These are phyloP conservation scores for Rhipidura dahli DNA, from an alignment of 2,113 vertebrate genomes.

Conservation along the genomic window DNA sequence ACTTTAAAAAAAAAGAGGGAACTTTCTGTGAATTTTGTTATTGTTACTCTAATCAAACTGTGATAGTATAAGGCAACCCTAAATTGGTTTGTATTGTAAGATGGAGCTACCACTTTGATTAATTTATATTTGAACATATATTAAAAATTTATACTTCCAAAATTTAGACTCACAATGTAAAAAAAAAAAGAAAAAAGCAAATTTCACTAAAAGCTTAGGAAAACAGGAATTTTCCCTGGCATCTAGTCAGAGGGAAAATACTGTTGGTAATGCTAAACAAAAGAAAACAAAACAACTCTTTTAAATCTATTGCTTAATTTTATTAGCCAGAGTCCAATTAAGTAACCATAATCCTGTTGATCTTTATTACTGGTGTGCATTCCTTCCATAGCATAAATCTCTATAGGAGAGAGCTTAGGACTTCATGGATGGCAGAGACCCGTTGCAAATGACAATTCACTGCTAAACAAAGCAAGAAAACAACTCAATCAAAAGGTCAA, in stretches of 20 bases:
- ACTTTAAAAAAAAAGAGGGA: conserved; percentile 43
- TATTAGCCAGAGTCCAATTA: conserved; percentile 38
- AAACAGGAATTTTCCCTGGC: conserved; percentile 5
- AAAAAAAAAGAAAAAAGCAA: conserved; percentile 13
- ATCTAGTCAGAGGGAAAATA: background rate
- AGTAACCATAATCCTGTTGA: conserved; percentile 60
- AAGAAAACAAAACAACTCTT: conserved; percentile 32
- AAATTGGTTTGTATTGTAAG: conserved; percentile 8
- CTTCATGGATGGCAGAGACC: conserved; percentile 48
- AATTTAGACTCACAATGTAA: background rate
- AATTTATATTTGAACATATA: conserved; percentile 18
- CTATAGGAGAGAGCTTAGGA: conserved; percentile 47
- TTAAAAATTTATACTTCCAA: conserved; percentile 10
- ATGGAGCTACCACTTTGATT: conserved; percentile 3
- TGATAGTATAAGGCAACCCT: background rate
- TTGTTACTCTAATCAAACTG: conserved; percentile 27
- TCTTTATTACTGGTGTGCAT: conserved; percentile 58
- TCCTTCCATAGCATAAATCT: conserved; percentile 62
- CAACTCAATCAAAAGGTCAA: conserved; percentile 63
- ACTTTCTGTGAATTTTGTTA: background rate
- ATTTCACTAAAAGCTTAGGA: background rate
- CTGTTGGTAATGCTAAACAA: background rate
- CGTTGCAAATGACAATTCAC: conserved; percentile 42
- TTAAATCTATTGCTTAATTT: conserved; percentile 49
- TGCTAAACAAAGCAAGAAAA: conserved; percentile 64